phyloP scores from a whole-genome alignment of 1,140 invertebrate species.

The Dendrolimus punctatus region DNA sequence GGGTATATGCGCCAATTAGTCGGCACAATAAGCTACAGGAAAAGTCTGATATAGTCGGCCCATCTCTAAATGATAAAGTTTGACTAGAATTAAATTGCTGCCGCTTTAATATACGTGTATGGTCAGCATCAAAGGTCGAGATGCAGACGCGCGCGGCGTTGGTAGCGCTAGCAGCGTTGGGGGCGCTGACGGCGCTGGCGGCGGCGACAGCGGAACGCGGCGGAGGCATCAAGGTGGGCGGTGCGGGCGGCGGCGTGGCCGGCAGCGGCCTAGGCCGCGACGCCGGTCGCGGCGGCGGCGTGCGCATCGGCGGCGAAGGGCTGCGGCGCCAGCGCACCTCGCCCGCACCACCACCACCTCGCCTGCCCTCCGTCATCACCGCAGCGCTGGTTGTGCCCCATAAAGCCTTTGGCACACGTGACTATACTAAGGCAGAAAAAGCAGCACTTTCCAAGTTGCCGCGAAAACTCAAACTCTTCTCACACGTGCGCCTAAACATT shows the following conservation, averaged over 20 bases:
- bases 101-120: background rate
- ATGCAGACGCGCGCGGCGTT: conserved; percentile 59
- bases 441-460: conserved; percentile 77
- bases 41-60: too few species aligned
- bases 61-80: too few species aligned
- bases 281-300: conserved; percentile 41
- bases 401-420: conserved; percentile 81
- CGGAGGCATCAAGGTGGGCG: conserved; percentile 56
- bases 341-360: conserved; percentile 50
- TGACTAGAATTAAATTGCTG: too few species aligned
- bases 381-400: conserved; percentile 84
- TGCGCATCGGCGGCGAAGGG: conserved; percentile 54
- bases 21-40: too few species aligned
- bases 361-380: conserved; percentile 55
- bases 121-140: conserved; percentile 52
- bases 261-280: conserved; percentile 28
- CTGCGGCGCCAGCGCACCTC: conserved; percentile 61
- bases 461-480: conserved; percentile 77
- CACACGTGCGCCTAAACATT: conserved; percentile 79
- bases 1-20: too few species aligned
- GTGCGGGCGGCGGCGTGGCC: conserved; percentile 41
- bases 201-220: conserved; percentile 49
- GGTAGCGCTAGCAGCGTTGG: conserved; percentile 53
- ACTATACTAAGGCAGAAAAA: conserved; percentile 81
- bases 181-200: conserved; percentile 41